Conservation (phyloP, 2,888 invertebrate genomes). For the Hypomecis punctinalis region DNA sequence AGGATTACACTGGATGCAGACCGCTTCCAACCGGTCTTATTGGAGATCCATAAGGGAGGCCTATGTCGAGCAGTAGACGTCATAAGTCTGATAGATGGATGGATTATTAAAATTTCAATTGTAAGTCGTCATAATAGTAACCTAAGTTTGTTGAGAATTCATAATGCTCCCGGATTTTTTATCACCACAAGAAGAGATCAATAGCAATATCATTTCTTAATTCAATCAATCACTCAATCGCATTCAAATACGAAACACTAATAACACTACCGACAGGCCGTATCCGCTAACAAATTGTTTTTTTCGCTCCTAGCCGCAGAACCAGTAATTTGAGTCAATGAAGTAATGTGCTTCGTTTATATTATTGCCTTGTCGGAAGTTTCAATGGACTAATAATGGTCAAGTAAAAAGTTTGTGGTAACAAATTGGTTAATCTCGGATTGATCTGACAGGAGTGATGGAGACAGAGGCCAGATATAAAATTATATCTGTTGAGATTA, state of each 20-base stretch:
- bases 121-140: too few relatives aligned
- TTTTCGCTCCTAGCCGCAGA: constrained; percentile 26
- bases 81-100: too few relatives aligned
- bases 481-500: background rate
- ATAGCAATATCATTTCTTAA: constrained; percentile 27
- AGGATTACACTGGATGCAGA: too few relatives aligned
- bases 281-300: constrained; percentile 51
- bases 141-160: too few relatives aligned
- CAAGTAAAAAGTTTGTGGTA: constrained; percentile 18
- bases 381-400: constrained; percentile 38
- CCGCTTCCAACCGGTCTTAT: too few relatives aligned
- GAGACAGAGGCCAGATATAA: constrained; percentile 7
- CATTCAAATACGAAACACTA: constrained; percentile 22
- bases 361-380: constrained; percentile 43
- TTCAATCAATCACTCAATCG: constrained; percentile 53
- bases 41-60: too few relatives aligned
- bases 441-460: constrained; percentile 11
- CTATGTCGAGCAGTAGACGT: too few relatives aligned
- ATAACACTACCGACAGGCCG: constrained; percentile 45
- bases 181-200: constrained; percentile 34
- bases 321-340: constrained; percentile 40
- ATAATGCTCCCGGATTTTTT: too few relatives aligned
- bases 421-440: constrained; percentile 20
- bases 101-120: too few relatives aligned
- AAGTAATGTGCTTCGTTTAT: constrained; percentile 43